Conservation (phyloP, 2,113 vertebrate genomes). For the Melanocharis versteri region DNA sequence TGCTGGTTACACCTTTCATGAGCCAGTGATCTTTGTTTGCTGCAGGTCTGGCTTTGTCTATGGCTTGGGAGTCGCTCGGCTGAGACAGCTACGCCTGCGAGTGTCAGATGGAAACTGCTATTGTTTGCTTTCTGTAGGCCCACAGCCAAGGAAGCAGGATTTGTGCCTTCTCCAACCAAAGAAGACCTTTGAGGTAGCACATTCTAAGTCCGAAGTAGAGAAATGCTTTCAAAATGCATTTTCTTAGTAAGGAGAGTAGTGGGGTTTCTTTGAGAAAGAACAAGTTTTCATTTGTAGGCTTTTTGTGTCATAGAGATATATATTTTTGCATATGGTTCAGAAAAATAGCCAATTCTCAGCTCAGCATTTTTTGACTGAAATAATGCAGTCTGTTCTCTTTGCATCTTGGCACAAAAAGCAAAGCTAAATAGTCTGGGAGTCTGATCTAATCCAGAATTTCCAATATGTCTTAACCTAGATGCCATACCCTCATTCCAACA, state of each 20-base stretch:
- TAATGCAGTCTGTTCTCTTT: not conserved
- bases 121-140: not conserved
- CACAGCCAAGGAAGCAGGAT: not conserved
- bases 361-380: not conserved
- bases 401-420: not conserved
- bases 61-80: rapidly evolving
- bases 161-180: not conserved
- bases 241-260: not conserved
- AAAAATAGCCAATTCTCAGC: not conserved
- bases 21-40: not conserved
- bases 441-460: not conserved
- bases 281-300: not conserved
- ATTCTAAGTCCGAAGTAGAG: not conserved
- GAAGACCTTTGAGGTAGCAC: not conserved
- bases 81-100: not conserved
- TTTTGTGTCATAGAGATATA: not conserved
- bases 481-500: not conserved
- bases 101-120: not conserved
- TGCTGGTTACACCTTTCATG: conserved; percentile 2
- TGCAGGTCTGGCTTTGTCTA: conserved; percentile 28
- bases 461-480: not conserved
- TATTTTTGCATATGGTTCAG: not conserved
- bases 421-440: not conserved
- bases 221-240: not conserved
- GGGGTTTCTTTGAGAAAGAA: not conserved